Percentiles rank a stretch among this genome's conserved stretches.
These are phyloP conservation scores for Alsophila aescularia DNA, from an alignment of 2,888 invertebrate species.

Conservation along the genomic window DNA sequence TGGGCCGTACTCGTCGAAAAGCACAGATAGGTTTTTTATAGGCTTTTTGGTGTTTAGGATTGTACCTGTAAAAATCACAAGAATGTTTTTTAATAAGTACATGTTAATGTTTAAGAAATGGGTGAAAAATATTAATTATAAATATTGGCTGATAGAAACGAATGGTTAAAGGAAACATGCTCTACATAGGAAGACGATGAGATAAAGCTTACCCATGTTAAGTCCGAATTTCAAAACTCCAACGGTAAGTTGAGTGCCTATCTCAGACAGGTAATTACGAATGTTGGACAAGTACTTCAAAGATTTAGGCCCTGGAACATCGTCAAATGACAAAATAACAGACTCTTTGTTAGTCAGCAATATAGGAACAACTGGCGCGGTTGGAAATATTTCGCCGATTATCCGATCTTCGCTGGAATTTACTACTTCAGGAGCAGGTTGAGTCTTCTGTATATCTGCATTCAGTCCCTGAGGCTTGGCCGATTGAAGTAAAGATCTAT, in stretches of 20 bases:
- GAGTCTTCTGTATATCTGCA: constrained; percentile 16
- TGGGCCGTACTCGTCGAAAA: constrained; percentile 85
- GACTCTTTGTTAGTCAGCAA: constrained; percentile 62
- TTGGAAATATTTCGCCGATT: constrained; percentile 56
- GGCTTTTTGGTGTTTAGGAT: constrained; percentile 59
- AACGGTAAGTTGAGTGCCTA: constrained; percentile 86
- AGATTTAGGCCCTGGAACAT: constrained; percentile 86
- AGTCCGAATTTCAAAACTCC: constrained; percentile 78
- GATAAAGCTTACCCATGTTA: constrained; percentile 74
- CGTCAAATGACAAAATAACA: constrained; percentile 82
- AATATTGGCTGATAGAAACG: too few relatives aligned
- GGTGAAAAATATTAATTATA: not conserved
- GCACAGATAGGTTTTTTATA: constrained; percentile 57
- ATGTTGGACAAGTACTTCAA: constrained; percentile 84
- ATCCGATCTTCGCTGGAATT: constrained; percentile 13
- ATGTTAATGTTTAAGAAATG: too few relatives aligned
- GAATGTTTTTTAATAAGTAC: too few relatives aligned
- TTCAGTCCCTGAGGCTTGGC: constrained; percentile 47
- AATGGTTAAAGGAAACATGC: too few relatives aligned
- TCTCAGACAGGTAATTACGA: constrained; percentile 85
- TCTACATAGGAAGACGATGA: too few relatives aligned
- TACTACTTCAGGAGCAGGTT: constrained; percentile 14
- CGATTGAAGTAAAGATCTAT: constrained; percentile 43
- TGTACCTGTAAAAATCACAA: constrained; percentile 48
- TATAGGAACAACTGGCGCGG: constrained; percentile 61